phyloP scores from a whole-genome alignment of 2,113 vertebrate species.

The Seriola aureovittata region DNA sequence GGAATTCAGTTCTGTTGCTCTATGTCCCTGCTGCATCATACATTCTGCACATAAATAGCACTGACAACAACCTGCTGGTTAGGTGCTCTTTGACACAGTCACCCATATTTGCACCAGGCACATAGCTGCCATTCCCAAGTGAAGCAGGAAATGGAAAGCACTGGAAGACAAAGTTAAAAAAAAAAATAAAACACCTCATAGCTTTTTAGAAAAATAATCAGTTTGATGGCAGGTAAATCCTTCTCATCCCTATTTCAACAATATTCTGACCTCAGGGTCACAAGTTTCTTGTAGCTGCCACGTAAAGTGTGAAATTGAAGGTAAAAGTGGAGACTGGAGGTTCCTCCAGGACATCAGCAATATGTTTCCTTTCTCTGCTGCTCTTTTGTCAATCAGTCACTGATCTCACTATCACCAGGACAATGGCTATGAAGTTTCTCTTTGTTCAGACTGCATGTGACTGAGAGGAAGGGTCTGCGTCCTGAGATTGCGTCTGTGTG shows the following conservation, averaged over 20 bases:
- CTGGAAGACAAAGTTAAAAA: not conserved
- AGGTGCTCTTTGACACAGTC: constrained; percentile 50
- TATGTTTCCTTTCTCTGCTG: constrained; percentile 75
- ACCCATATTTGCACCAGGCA: constrained; percentile 23
- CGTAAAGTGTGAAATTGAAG: not conserved
- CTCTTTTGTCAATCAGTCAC: constrained; percentile 67
- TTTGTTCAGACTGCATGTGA: constrained; percentile 77
- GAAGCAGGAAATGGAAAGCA: not conserved
- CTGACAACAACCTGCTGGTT: not conserved
- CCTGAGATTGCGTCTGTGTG: constrained; percentile 72
- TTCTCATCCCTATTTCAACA: not conserved
- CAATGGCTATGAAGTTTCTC: constrained; percentile 69
- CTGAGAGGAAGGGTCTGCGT: constrained; percentile 79
- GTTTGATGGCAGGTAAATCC: not conserved
- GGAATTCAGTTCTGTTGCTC: not conserved
- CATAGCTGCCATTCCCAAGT: not conserved
- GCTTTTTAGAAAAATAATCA: constrained; percentile 7
- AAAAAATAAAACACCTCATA: not conserved
- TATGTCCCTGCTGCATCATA: not conserved
- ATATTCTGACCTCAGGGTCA: not conserved
- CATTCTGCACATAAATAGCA: constrained; percentile 30
- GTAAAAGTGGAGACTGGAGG: constrained; percentile 37
- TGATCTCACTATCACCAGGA: constrained; percentile 74
- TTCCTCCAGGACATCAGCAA: constrained; percentile 73
- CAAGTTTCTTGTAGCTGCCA: not conserved